phyloP scores from a whole-genome alignment of 2,888 invertebrate genomes.

The Ormyrus pomaceus region DNA sequence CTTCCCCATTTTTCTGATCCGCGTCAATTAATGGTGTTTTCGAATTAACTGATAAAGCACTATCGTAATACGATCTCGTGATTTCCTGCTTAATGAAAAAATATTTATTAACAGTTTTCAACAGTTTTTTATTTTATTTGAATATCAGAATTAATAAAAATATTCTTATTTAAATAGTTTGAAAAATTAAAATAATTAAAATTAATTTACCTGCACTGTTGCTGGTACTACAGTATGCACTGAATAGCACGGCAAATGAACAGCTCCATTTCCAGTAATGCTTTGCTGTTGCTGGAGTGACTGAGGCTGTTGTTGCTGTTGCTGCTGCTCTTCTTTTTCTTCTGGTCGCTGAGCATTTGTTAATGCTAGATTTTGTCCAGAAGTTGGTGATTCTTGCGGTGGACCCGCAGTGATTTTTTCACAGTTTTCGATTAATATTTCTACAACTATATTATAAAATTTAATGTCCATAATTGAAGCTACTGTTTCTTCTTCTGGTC shows the following conservation, averaged over 20 bases:
- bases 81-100: slow-evolving; percentile 57
- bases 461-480: slow-evolving; percentile 99
- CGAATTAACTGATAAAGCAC: slow-evolving; percentile 64
- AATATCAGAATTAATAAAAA: slow-evolving; percentile 1
- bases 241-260: slow-evolving; percentile 62
- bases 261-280: slow-evolving; percentile 63
- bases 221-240: slow-evolving; percentile 58
- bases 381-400: slow-evolving; percentile 57
- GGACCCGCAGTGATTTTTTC: slow-evolving; percentile 79
- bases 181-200: not conserved
- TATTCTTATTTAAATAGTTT: not conserved
- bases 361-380: slow-evolving; percentile 39
- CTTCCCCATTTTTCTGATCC: slow-evolving; percentile 68
- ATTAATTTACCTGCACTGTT: slow-evolving; percentile 51
- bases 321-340: slow-evolving; percentile 51
- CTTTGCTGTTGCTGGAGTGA: slow-evolving; percentile 52
- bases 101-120: not conserved
- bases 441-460: slow-evolving; percentile 98
- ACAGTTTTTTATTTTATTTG: not conserved
- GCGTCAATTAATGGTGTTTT: slow-evolving; percentile 64
- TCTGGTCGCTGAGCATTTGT: slow-evolving; percentile 43
- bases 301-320: slow-evolving; percentile 48
- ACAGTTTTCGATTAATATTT: slow-evolving; percentile 94
- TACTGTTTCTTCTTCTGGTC: slow-evolving; percentile 97
- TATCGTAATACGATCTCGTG: slow-evolving; percentile 69